Base-by-base conservation (phyloP, 2,797 vertebrate species). In the Setipinna tenuifilis region DNA sequence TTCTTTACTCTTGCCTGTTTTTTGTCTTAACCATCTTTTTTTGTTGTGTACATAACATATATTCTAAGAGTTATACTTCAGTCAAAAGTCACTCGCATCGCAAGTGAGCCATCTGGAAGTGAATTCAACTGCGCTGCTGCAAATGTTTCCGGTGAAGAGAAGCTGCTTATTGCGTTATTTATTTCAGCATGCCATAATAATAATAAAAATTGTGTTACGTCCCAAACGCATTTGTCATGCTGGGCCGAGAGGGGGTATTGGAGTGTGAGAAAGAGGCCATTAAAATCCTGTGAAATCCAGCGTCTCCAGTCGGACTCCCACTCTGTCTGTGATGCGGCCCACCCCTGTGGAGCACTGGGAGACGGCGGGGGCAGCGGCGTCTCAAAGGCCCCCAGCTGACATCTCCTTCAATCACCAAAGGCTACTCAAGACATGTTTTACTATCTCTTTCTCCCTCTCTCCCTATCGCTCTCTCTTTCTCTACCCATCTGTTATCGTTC, bases 241-340 rank as follows among this genome's bases (percentile, higher is more conserved):
- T 44, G 31, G 41, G 31, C 35, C 1, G 71, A 41, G 71, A 31
- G 68, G 16, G 31, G 17, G 16, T 44, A 44, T 6, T 78, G 31
- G 71, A 78, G 31, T 78, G 71, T 78, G 71, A 78, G 71, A 78
- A 78, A 78, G 71, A 78, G 35, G 71, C 71, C 35, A 10, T 78
- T 78, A 78, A 78, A 78, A 78, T 44, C 31, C 9, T 78, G 61
- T 78, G 35, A 78, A 21, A 44, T 78, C 71, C 31, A 44, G 6
- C 7, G 71, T 78, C 71, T 78, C 71, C 35, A 44, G 17, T 44
- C 71, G 16, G 1, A 78, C 71, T 78, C 71, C 71, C 71, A 78
- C 71, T 78, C 71, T 7, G 71, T 78, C 71, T 78, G 71, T 44
- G 19, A 54, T 3, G 9, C 50, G 14, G 2, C 50, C 50, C 71